Evolutionary conservation across 23 tunicate genomes (phyloP).

Genomic region (Diplosoma virens): DNA sequence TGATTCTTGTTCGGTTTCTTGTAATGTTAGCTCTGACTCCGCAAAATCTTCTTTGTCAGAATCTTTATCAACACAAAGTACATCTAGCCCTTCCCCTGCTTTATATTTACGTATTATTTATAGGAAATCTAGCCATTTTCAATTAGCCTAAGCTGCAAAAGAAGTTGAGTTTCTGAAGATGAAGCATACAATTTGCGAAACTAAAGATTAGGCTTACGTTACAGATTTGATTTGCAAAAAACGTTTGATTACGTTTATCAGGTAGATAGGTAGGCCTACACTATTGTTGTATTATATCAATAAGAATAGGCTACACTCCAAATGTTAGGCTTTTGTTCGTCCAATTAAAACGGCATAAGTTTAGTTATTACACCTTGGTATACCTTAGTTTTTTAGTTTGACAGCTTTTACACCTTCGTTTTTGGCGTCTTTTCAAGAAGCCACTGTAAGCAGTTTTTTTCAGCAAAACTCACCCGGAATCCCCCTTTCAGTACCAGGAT

Average conservation of each 20-base stretch:
- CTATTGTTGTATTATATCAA: neutral
- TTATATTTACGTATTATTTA: neutral
- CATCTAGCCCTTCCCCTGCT: neutral
- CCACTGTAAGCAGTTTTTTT: too few species aligned
- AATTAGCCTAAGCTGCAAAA: neutral
- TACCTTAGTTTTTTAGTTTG: too few species aligned
- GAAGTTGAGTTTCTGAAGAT: neutral
- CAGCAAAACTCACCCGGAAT: too few species aligned
- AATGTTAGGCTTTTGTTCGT: neutral
- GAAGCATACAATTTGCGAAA: neutral
- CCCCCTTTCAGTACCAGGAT: too few species aligned
- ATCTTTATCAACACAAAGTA: neutral
- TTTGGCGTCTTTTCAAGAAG: too few species aligned
- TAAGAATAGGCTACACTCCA: neutral
- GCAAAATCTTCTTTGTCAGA: too few species aligned
- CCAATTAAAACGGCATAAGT: neutral
- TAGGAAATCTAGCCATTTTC: neutral
- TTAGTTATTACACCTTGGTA: neutral
- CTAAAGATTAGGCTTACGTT: neutral
- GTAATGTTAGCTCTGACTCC: too few species aligned
- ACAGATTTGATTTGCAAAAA: neutral
- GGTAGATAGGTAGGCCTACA: neutral
- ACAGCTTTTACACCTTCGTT: too few species aligned
- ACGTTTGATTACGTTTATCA: neutral
- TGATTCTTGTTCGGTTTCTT: neutral